Evolutionary conservation across 2,888 invertebrate genomes (phyloP).

Genomic region (Pyrgus malvae): DNA sequence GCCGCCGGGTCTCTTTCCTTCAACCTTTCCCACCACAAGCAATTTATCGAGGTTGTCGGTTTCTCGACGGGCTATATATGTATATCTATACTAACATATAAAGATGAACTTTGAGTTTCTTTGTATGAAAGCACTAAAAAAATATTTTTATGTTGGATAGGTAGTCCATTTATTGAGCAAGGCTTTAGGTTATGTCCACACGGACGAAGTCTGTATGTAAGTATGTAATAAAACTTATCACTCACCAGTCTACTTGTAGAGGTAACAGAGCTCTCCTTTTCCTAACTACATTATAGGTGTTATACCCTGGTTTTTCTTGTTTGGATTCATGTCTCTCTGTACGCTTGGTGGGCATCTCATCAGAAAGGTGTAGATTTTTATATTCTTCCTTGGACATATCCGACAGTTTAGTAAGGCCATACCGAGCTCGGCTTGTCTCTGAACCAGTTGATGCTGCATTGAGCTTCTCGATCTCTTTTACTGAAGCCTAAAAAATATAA

Average conservation of each 20-base stretch:
- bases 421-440: conserved; percentile 67
- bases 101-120: too few relatives aligned
- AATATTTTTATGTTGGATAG: too few relatives aligned
- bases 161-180: too few relatives aligned
- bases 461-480: conserved; percentile 70
- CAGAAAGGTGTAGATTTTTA: conserved; percentile 67
- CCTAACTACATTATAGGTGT: conserved; percentile 49
- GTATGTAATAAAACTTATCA: background rate
- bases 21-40: too few relatives aligned
- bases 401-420: conserved; percentile 83
- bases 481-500: conserved; percentile 63
- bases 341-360: conserved; percentile 47
- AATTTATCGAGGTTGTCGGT: too few relatives aligned
- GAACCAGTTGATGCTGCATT: conserved; percentile 66
- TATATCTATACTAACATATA: too few relatives aligned
- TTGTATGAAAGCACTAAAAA: too few relatives aligned
- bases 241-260: conserved; percentile 81
- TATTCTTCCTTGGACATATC: conserved; percentile 85
- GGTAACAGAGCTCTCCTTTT: conserved; percentile 65
- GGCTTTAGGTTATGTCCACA: too few relatives aligned
- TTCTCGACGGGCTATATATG: too few relatives aligned
- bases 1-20: too few relatives aligned
- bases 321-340: conserved; percentile 15
- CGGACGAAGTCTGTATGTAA: background rate
- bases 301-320: conserved; percentile 38